phyloP scores from a whole-genome alignment of 2,113 vertebrate genomes.

The Delphinus delphis region DNA sequence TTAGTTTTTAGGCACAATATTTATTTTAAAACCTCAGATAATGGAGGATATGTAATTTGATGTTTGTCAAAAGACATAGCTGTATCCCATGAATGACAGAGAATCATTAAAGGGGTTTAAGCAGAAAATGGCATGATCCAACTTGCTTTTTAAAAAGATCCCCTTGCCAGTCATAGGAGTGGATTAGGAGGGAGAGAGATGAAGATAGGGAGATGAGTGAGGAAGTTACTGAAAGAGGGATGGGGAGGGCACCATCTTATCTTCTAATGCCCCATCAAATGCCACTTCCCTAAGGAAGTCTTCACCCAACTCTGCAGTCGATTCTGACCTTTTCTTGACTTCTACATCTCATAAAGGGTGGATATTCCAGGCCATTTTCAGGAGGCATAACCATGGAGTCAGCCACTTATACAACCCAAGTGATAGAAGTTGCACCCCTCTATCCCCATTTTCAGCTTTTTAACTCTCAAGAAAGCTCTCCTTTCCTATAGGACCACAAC shows the following conservation, averaged over 20 bases:
- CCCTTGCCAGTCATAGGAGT: not conserved
- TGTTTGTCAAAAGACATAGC: not conserved
- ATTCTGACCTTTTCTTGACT: conserved; percentile 13
- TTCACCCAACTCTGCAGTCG: not conserved
- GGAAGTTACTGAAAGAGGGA: not conserved
- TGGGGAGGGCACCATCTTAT: not conserved
- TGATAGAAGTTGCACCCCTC: not conserved
- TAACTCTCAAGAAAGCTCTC: conserved; percentile 2
- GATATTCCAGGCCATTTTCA: conserved; percentile 15
- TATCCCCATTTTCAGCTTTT: not conserved
- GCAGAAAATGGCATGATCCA: not conserved
- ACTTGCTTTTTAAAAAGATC: not conserved
- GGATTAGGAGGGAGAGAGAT: not conserved
- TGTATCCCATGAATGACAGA: not conserved
- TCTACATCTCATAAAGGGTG: not conserved
- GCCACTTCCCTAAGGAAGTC: not conserved
- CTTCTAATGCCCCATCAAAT: not conserved
- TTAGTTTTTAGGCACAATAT: conserved; percentile 18
- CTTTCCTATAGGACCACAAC: not conserved
- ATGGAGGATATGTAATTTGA: not conserved
- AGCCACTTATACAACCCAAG: not conserved
- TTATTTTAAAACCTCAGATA: conserved; percentile 40
- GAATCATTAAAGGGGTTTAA: conserved; percentile 45
- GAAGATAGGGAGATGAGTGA: not conserved
- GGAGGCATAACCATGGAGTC: not conserved